These are phyloP conservation scores for Zaprionus ghesquierei DNA, from an alignment of 1,140 invertebrate genomes.

Conservation along the genomic window DNA sequence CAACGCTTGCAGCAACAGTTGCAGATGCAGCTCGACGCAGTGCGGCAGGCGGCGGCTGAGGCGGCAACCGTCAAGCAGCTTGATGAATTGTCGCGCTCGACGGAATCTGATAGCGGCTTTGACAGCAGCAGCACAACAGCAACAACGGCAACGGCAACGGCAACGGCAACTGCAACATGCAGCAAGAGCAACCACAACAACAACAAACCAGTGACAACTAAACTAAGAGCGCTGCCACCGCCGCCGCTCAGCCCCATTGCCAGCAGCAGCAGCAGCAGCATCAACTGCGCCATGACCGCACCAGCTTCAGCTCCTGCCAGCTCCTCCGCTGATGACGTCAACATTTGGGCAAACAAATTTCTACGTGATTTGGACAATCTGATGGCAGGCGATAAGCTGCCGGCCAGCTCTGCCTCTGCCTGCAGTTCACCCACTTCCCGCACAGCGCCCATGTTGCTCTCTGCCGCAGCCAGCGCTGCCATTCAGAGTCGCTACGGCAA, in stretches of 20 bases:
- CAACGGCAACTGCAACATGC: constrained; percentile 9
- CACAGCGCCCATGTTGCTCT: constrained; percentile 71
- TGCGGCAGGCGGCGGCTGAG: constrained; percentile 38
- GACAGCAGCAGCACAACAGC: constrained; percentile 70
- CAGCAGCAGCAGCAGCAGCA: neutral
- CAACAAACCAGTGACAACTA: constrained; percentile 64
- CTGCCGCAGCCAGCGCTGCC: constrained; percentile 69
- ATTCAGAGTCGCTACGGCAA: constrained; percentile 72
- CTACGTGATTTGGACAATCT: constrained; percentile 81
- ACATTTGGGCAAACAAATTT: constrained; percentile 82
- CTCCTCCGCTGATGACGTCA: constrained; percentile 63
- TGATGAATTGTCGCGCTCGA: constrained; percentile 81
- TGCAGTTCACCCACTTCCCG: constrained; percentile 64
- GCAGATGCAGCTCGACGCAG: constrained; percentile 46
- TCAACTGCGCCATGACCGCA: neutral
- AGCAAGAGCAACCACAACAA: constrained; percentile 13
- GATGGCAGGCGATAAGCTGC: constrained; percentile 72
- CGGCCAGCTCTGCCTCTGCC: constrained; percentile 32
- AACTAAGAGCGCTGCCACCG: constrained; percentile 68
- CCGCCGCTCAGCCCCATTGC: constrained; percentile 53
- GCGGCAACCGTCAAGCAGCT: constrained; percentile 40
- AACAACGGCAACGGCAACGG: constrained; percentile 9
- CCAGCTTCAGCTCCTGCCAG: neutral
- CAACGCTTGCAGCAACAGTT: constrained; percentile 65
- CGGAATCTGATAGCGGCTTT: constrained; percentile 80